These are phyloP conservation scores for Megatriorchis doriae DNA, from an alignment of 2,113 vertebrate genomes.

Conservation along the genomic window DNA sequence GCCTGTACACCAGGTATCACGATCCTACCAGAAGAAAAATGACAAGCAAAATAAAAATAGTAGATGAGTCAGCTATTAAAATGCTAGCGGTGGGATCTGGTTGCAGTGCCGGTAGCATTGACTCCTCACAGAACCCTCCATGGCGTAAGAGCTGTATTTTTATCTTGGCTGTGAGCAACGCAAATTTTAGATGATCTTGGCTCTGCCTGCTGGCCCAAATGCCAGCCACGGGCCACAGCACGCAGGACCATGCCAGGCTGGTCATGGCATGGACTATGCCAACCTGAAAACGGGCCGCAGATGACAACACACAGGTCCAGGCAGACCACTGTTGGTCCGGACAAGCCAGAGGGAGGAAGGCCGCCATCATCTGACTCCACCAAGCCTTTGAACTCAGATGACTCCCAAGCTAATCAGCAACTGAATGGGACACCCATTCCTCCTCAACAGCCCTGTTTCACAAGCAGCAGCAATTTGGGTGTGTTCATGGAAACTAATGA, in stretches of 20 bases:
- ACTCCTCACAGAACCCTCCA: background rate
- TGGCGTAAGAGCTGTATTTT: background rate
- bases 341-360: background rate
- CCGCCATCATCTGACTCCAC: background rate
- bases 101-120: background rate
- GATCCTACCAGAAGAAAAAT: background rate
- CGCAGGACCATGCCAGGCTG: fast-evolving
- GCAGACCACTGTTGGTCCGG: background rate
- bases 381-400: background rate
- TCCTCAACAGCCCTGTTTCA: background rate
- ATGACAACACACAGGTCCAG: background rate
- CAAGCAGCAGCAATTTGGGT: background rate
- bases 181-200: background rate
- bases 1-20: background rate
- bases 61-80: background rate
- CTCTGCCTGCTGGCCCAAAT: background rate
- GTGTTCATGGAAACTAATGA: background rate
- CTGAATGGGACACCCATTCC: background rate
- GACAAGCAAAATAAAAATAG: background rate
- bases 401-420: background rate
- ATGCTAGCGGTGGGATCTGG: background rate
- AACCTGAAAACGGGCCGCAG: background rate
- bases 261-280: fast-evolving
- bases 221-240: background rate
- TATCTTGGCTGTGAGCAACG: background rate